These are phyloP conservation scores for Pipistrellus nathusii DNA, from an alignment of 2,797 vertebrate species.

Conservation along the genomic window DNA sequence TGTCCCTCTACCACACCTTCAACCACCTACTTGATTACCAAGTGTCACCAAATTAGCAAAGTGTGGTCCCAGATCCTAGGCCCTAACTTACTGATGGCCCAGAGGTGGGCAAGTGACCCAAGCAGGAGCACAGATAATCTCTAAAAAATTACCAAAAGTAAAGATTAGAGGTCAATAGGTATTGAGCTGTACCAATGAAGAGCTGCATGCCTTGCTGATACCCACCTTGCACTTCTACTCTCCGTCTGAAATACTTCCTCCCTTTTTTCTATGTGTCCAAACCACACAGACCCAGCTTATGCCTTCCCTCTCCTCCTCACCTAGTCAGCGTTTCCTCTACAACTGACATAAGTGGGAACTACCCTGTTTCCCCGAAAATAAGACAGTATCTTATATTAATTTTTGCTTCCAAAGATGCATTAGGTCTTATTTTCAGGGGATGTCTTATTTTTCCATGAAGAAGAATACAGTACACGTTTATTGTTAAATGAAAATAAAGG, in stretches of 20 bases:
- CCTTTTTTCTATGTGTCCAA: constrained; percentile 1
- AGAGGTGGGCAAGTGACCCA: neutral
- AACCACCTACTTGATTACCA: neutral
- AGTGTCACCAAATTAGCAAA: neutral
- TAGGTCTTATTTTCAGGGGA: no score
- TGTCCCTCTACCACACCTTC: neutral
- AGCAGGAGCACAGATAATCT: neutral
- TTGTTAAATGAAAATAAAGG: no score
- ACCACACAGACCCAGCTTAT: neutral
- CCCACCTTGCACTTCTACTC: neutral
- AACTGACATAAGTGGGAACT: neutral
- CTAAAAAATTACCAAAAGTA: constrained; percentile 45
- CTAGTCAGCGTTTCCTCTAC: neutral
- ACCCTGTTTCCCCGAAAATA: no score
- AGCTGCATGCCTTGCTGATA: neutral
- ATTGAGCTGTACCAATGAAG: neutral
- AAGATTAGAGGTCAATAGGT: neutral
- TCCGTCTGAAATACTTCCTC: constrained; percentile 17
- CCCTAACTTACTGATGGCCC: neutral
- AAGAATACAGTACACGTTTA: no score
- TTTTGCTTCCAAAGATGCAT: no score
- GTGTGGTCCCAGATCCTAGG: neutral
- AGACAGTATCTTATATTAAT: no score
- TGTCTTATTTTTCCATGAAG: no score
- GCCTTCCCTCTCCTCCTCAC: neutral